Conservation (phyloP, 2,797 vertebrate species). For the Tokudaia tokunoshimensis region DNA sequence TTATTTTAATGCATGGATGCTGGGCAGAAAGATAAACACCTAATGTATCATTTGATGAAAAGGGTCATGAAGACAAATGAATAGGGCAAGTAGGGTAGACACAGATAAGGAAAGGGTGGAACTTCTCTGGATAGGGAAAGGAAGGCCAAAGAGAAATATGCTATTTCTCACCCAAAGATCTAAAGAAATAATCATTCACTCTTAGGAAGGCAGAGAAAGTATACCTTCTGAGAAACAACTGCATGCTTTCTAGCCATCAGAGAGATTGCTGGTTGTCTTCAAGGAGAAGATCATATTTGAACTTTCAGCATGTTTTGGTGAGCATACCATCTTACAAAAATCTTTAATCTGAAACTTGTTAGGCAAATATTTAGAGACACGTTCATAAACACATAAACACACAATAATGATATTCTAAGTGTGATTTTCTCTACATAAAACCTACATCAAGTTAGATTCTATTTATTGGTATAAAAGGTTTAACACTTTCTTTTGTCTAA, state of each 20-base stretch:
- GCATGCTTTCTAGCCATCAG: background rate
- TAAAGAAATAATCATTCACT: background rate
- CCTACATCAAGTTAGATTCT: conserved; percentile 40
- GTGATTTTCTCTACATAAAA: conserved; percentile 35
- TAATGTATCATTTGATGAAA: background rate
- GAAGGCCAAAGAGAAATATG: background rate
- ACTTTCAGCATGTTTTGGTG: background rate
- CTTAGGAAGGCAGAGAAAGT: background rate
- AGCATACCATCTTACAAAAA: background rate
- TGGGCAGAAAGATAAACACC: background rate
- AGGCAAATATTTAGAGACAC: background rate
- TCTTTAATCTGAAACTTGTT: background rate
- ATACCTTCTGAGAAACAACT: background rate
- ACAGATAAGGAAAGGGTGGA: background rate
- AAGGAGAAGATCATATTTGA: conserved; percentile 6
- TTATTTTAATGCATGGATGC: background rate
- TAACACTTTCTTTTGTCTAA: conserved; percentile 28
- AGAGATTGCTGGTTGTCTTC: background rate
- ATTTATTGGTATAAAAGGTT: background rate
- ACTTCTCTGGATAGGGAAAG: background rate
- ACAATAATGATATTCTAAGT: background rate
- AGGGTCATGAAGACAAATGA: background rate
- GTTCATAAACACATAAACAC: background rate
- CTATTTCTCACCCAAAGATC: background rate
- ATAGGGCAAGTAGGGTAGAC: background rate